Evolutionary conservation across 2,888 invertebrate species (phyloP), one percentile per base, ranked within the genome.

Genomic region (Coronaproctus castanopsis): DNA sequence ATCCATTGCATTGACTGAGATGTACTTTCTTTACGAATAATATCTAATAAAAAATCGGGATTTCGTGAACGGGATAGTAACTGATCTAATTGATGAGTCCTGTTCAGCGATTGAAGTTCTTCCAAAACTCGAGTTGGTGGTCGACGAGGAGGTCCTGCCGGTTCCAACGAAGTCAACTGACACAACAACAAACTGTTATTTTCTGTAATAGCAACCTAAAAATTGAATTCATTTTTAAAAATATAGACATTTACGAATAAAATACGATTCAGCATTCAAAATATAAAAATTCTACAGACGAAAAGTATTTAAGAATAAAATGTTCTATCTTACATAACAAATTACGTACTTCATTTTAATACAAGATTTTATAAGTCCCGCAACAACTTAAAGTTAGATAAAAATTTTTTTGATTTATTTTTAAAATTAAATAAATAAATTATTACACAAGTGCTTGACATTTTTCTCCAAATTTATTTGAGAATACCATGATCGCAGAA

Each of bases 1-100:
- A 96, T 75, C 96, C 96, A 96, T 2, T 95, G 93, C 91, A 95
- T 92, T 51, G 93, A 90, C 65, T 91, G 87, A 0, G 88, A 83
- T 8, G 91, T 84, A 64, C 88, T 87, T 68, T 80, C 79, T 21
- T 91, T 74, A 67, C 92, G 87, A 71, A 96, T 93, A 62, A 96
- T 87, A 69, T 92, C 89, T 64, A 95, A 74, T 24, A 97, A 77
- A 68, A 96, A 83, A 70, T 96, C 95, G 0, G 95, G 95, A 70
- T 87, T 84, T 10, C 96, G 78, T 60, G 85, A 86, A 2, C 85
- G 78, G 70, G 95, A 96, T 64, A 96, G 76, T 68, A 91, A 76
- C 72, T 91, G 87, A 2, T 95, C 93, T 60, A 96, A 77, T 56
- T 87, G 82, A 66, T 90, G 81, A 10, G 80, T 80, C 24, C 80